Conservation (phyloP, 2,113 vertebrate genomes). For the Coreoperca whiteheadi region DNA sequence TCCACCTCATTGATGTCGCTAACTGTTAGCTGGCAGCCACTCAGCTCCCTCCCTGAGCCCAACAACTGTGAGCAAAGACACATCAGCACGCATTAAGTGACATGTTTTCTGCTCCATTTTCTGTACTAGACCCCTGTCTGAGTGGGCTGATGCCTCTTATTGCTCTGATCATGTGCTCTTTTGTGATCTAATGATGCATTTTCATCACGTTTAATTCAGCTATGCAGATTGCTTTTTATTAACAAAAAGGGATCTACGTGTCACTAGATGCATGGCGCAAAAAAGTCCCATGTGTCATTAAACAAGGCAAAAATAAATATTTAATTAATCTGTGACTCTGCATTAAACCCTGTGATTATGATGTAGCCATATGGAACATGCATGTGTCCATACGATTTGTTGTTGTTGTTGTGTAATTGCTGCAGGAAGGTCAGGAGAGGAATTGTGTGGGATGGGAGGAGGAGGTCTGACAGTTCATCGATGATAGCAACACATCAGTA, state of each 20-base stretch:
- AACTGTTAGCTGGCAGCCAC: constrained; percentile 33
- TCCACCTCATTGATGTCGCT: constrained; percentile 49
- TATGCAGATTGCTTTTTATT: neutral
- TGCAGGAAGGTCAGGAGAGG: constrained; percentile 69
- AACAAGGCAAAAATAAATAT: neutral
- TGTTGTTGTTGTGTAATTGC: constrained; percentile 24
- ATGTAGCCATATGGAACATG: constrained; percentile 2
- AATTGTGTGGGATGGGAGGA: constrained; percentile 20
- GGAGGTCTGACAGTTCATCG: constrained; percentile 79
- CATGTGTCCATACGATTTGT: constrained; percentile 4
- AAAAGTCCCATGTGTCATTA: neutral
- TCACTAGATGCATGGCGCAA: neutral
- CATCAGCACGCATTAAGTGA: constrained; percentile 47
- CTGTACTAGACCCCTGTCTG: constrained; percentile 39
- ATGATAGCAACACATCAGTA: constrained; percentile 79
- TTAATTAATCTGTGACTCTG: neutral
- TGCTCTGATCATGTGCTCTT: constrained; percentile 12
- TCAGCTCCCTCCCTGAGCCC: constrained; percentile 25
- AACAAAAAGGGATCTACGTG: neutral
- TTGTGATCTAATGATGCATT: constrained; percentile 24
- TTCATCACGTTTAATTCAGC: constrained; percentile 27
- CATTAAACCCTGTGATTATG: neutral
- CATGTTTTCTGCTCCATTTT: constrained; percentile 58
- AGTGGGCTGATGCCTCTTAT: constrained; percentile 25
- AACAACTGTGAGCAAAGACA: constrained; percentile 59